Evolutionary conservation across 1,140 invertebrate genomes (phyloP), one percentile per base, ranked within the genome.

Genomic region (Diorhabda sublineata): DNA sequence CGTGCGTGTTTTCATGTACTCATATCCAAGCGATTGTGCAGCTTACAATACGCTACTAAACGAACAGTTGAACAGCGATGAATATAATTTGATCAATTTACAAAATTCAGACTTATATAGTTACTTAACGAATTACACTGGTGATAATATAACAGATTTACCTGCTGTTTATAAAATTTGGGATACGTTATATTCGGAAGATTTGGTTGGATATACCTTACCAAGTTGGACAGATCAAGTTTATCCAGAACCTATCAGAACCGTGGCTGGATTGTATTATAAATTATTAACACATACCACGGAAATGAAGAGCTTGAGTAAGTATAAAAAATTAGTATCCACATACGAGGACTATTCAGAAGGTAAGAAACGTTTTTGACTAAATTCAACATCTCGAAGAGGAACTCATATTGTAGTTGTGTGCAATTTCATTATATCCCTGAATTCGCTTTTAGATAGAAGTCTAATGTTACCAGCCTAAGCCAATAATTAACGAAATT

Each of bases 221-320:
- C 63, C 63, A 41, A 3, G 8, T 56, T 64, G 63, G 63, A 52
- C 45, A 5, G 42, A 64, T 4, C 4, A 45, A 11, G 9, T 64
- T 8, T 64, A 41, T 64, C 63, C 63, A 0, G 63, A 64, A 26
- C 63, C 63, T 41, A 3, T 64, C 4, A 47, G 43, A 2, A 64
- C 63, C 3, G 3, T 56, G 11, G 5, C 2, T 52, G 63, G 63
- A 56, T 56, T 56, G 9, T 26, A 11, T 41, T 64, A 56, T 45
- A 5, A 64, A 42, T 6, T n/a, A 8, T 57, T 56, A 11, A 45
- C 45, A 41, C 42, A 56, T 41, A 64, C 4, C 41, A 64, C 45
- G 4, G 42, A 9, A 4, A 11, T 64, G 47, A 26, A 44, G 11
- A n/a, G 63, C n/a, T 11, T 64, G 8, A 56, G 63, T 64, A 26